Base-by-base conservation (phyloP, 2,797 vertebrate species). In the Gobionotothen gibberifrons region DNA sequence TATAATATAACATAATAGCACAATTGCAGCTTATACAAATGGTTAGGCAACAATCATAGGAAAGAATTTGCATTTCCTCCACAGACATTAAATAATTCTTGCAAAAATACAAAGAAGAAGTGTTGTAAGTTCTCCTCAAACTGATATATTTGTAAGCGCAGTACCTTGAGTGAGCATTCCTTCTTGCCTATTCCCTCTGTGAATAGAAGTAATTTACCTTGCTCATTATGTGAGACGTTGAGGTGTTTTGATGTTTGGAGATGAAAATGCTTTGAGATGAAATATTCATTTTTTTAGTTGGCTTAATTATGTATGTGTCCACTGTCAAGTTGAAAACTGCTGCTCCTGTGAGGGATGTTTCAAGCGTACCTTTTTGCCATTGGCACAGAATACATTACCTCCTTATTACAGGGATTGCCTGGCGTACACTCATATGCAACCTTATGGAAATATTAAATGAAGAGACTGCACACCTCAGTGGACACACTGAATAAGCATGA, bases 391-490 rank as follows among this genome's bases (percentile, higher is more conserved):
- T 93, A 89, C 85, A 94, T 92, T 90, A 85, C 75, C 66, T 84
- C 71, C 82, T 88, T 90, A 90, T 91, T 92, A 92, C 72, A 69
- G 54, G 78, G 72, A 72, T 67, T 74, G 83, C 73, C 76, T 78
- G 48, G 78, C 76, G 13, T 66, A 82, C 64, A 53, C 76, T 84
- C 87, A 51, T 82, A 92, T 84, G 86, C 91, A 93, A 86, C 90
- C 91, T 89, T 86, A 88, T 92, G 92, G 90, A 94, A 94, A 94
- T 91, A 92, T 91, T 90, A 90, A 92, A 92, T 90, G 89, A 90
- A 86, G 83, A 79, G 85, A 78, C 82, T 86, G 84, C 88, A 91
- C 88, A 90, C 85, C 88, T 90, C 90, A 92, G 76, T 90, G 87
- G 88, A 85, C 88, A 89, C 88, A 69, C 74, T 92, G 86, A 89